Conservation (phyloP, 2,888 invertebrate species). For the Dolichomitus sp. region DNA sequence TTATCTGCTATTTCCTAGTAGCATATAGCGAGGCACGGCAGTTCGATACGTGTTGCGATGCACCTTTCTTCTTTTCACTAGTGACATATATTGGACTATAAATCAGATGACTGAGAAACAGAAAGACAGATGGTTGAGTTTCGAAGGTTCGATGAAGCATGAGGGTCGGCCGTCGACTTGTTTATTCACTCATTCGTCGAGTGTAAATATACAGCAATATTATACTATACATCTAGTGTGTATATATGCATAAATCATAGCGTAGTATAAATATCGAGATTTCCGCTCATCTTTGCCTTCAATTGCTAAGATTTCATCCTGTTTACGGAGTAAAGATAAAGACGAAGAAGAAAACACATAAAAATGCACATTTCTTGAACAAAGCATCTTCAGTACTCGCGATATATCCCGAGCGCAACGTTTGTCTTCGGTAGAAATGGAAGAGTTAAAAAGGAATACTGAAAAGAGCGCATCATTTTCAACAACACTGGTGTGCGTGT, state of each 20-base stretch:
- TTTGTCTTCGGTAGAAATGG: slow-evolving; percentile 41
- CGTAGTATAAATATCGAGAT: slow-evolving; percentile 17
- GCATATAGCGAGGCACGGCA: slow-evolving; percentile 37
- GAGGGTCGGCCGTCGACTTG: slow-evolving; percentile 49
- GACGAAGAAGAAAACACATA: not conserved
- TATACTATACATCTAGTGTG: not conserved
- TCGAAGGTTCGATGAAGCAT: slow-evolving; percentile 59
- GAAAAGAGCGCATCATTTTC: not conserved
- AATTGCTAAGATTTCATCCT: slow-evolving; percentile 14
- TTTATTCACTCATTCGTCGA: slow-evolving; percentile 43
- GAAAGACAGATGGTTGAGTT: slow-evolving; percentile 58
- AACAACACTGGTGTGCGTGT: not conserved
- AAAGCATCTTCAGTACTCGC: slow-evolving; percentile 36
- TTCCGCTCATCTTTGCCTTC: not conserved
- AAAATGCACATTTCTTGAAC: slow-evolving; percentile 34
- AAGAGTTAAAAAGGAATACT: slow-evolving; percentile 4
- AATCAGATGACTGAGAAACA: slow-evolving; percentile 42
- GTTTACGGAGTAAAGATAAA: slow-evolving; percentile 14
- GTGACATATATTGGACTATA: slow-evolving; percentile 14
- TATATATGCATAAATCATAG: slow-evolving; percentile 15
- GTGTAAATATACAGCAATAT: not conserved
- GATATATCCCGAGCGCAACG: slow-evolving; percentile 21
- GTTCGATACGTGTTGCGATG: slow-evolving; percentile 27
- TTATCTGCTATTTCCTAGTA: slow-evolving; percentile 19
- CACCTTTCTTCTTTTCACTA: slow-evolving; percentile 30